Evolutionary conservation across 37 sponge, comb jelly and placozoan genomes (phyloP), one percentile per base, ranked within the genome.

Genomic region (Eunapius fragilis): DNA sequence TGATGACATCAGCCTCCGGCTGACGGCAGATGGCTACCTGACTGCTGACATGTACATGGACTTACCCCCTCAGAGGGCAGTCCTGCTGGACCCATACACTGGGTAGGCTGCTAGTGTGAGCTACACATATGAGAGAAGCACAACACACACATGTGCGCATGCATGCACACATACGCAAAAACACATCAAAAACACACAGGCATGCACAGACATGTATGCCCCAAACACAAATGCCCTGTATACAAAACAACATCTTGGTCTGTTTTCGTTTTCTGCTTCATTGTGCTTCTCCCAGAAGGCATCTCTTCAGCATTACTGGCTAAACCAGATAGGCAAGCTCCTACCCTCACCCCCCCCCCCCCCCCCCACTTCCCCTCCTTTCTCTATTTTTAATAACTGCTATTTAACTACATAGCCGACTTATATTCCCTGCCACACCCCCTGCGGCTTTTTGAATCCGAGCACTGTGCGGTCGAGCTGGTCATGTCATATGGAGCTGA

Each of bases 21-120:
- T 87, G 26, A 68, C 87, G 14, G 68, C 37, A 0, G 74, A 49
- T 0, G 74, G 80, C 50, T 76, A 85, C 85, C 68, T 87, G 28
- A 81, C 87, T 31, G 87, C 75, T 58, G 87, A 87, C 41, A 23
- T 80, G 7, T 75, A 72, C 45, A 81, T 87, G 87, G 87, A 87
- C 67, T 11, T 74, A 6, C 87, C 87, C 33, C 87, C 87, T 0
- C 41, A 80, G 87, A 87, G 81, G 80, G 28, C 38, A 33, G 82
- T 87, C 11, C 69, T 87, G 24, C 25, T 87, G 31, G 81, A 87
- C 41, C 87, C 87, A 26, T 87, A 87, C 81, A 81, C 75, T 58
- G 87, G 87, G 87, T 87, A 22, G 49, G 80, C 49, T 25, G 4
- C 23, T 76, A 11, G 47, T 45, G 47, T 45, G 47, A 45, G 9